Evolutionary conservation across 2,113 vertebrate species (phyloP).

Genomic region (Danio rerio): GRCz12tu NC_133196.1:12543001-12543500

Average conservation of each 20-base stretch:
- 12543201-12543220: neutral
- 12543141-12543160: neutral
- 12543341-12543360: neutral
- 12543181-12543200: neutral
- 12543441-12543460: too few species aligned
- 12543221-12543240: too few species aligned
- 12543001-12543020: too few species aligned
- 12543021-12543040: too few species aligned
- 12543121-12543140: neutral
- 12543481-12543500: too few species aligned
- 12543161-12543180: neutral
- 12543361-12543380: neutral
- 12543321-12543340: neutral
- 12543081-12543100: too few species aligned
- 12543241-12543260: neutral
- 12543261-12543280: neutral
- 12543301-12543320: neutral
- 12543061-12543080: too few species aligned
- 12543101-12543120: neutral
- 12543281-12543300: neutral
- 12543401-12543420: neutral
- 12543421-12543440: too few species aligned
- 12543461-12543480: too few species aligned
- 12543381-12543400: too few species aligned
- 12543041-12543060: too few species aligned